Evolutionary conservation across 2,888 invertebrate species (phyloP).

Genomic region (Andrena trimmerana): DNA sequence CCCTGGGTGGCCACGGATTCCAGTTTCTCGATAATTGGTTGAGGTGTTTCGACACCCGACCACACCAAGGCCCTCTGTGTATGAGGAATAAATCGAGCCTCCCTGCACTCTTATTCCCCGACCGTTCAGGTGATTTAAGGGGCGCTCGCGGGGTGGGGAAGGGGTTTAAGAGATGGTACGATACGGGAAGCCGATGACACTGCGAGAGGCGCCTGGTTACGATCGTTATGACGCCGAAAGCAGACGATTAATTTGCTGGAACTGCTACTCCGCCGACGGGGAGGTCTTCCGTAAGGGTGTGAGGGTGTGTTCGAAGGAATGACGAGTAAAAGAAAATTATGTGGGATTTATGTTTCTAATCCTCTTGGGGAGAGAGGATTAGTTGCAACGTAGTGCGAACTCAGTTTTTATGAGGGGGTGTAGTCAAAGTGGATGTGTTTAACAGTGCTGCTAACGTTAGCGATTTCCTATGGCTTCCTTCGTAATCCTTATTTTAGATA

Average conservation of each 20-base stretch:
- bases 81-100: constrained; percentile 73
- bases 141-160: background rate
- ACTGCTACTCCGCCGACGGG: constrained; percentile 6
- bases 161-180: constrained; percentile 68
- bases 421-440: background rate
- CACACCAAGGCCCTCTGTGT: constrained; percentile 73
- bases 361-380: background rate
- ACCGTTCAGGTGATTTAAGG: constrained; percentile 40
- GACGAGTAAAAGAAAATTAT: background rate
- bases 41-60: constrained; percentile 85
- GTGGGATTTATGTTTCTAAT: background rate
- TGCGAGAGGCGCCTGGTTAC: constrained; percentile 78
- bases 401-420: background rate
- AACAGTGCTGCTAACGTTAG: background rate
- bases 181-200: constrained; percentile 77
- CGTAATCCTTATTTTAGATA: constrained; percentile 6
- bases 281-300: background rate
- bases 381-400: background rate
- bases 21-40: constrained; percentile 85
- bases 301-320: background rate
- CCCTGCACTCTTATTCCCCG: constrained; percentile 8
- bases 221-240: constrained; percentile 70
- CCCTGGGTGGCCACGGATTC: constrained; percentile 83
- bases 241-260: constrained; percentile 64
- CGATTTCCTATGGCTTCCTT: background rate